Evolutionary conservation across 2,888 invertebrate species (phyloP).

Genomic region (Calephelis perditalis): DNA sequence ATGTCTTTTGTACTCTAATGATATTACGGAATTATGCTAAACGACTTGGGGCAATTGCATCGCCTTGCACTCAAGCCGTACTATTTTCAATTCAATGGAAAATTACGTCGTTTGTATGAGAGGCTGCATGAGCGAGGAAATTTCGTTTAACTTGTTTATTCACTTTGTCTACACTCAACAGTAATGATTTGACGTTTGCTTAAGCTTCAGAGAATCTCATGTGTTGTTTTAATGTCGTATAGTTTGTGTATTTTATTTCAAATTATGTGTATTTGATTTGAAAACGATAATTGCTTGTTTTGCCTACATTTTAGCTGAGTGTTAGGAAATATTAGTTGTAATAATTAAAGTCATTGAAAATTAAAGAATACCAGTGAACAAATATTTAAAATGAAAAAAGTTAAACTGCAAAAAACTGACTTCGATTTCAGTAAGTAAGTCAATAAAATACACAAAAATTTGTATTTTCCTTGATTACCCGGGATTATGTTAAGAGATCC

Average conservation of each 20-base stretch:
- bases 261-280: too few relatives aligned
- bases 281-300: too few relatives aligned
- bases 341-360: too few relatives aligned
- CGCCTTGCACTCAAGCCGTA: conserved; percentile 47
- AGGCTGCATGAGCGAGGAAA: conserved; percentile 44
- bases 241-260: neutral
- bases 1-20: conserved; percentile 58
- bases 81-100: conserved; percentile 54
- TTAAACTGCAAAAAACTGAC: too few relatives aligned
- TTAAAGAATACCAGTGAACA: too few relatives aligned
- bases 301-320: too few relatives aligned
- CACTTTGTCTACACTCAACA: conserved; percentile 27
- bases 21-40: conserved; percentile 71
- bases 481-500: too few relatives aligned
- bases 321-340: too few relatives aligned
- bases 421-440: too few relatives aligned
- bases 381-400: too few relatives aligned
- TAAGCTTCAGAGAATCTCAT: neutral
- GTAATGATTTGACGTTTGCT: conserved; percentile 23
- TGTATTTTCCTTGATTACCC: too few relatives aligned
- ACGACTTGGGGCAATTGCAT: conserved; percentile 60
- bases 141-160: conserved; percentile 33
- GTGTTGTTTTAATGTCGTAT: neutral
- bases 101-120: conserved; percentile 47
- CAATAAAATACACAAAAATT: too few relatives aligned